Evolutionary conservation across 2,113 vertebrate genomes (phyloP), one percentile per base, ranked within the genome.

Genomic region (Oenanthe melanoleuca): DNA sequence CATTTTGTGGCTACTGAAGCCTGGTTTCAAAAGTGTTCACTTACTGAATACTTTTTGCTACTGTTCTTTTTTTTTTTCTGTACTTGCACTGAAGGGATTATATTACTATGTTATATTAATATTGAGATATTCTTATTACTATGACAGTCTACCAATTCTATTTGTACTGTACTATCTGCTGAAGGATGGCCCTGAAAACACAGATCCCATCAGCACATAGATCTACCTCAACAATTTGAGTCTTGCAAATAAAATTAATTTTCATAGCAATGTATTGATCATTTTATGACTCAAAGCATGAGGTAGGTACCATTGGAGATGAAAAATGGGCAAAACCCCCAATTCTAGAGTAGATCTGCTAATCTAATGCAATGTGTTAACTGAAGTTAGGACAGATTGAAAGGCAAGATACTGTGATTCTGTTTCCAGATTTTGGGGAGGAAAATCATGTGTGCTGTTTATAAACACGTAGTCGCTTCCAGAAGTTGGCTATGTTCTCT

Each of bases 71-170:
- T 80, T 37, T 73, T 65, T 20, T n/a, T 71, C 45, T 26, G 31
- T 53, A 37, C 26, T 82, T 0, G 0, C 16, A 23, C 5, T 44
- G 56, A 72, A 57, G 23, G 20, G 13, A 55, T 37, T 4, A 17
- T 72, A 28, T 47, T 63, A 28, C 40, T 26, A 15, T 28, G 7
- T 29, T 73, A 15, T 37, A 88, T 15, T 49, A 45, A 47, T 33
- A 52, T 28, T 60, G 55, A 70, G 13, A 52, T 52, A 52, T 52
- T 52, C 15, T 25, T 59, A 7, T 14, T 60, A 14, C 22, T 60
- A 8, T 40, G 22, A 61, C 20, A 33, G 14, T 65, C 34, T 57
- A 20, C 21, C 37, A 72, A 2, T 75, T 80, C 45, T 81, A 56
- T 45, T 45, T 45, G 44, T 45, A 45, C 44, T 45, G 19, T 49